Percentiles rank a stretch among this genome's conserved stretches.
Conservation (phyloP, 2,797 vertebrate species). For the Peromyscus aztecus region DNA sequence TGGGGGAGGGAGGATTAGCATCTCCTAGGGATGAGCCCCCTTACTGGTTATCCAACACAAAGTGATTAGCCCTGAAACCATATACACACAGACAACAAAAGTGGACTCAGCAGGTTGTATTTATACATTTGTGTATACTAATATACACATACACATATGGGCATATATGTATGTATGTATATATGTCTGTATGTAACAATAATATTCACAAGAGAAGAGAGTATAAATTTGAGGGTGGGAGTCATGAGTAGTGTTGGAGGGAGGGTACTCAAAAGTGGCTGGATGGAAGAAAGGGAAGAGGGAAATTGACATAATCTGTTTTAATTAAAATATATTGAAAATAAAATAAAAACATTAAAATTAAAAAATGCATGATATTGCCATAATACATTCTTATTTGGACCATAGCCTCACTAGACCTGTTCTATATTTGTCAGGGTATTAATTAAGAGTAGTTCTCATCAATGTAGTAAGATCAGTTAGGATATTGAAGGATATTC, state of each 20-base stretch:
- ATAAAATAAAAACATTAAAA: neutral
- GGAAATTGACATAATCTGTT: neutral
- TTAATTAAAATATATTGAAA: neutral
- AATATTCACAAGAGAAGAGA: no score
- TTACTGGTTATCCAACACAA: neutral
- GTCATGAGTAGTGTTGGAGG: neutral
- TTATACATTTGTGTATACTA: neutral
- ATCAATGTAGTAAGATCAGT: slow-evolving; percentile 13
- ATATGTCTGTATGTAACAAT: neutral
- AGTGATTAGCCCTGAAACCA: neutral
- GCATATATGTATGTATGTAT: no score
- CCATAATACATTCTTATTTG: neutral
- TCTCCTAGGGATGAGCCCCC: neutral
- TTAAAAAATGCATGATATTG: neutral
- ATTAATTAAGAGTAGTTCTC: slow-evolving; percentile 37
- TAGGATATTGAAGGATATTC: slow-evolving; percentile 49
- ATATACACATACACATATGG: neutral
- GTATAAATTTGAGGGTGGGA: neutral
- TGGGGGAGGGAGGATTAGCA: neutral
- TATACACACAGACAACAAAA: neutral
- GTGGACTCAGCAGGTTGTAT: neutral
- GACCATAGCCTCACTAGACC: neutral
- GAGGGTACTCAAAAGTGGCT: neutral
- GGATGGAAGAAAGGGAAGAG: no score
- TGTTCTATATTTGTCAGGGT: neutral